Conservation (phyloP, 2,113 vertebrate genomes). For the Epinephelus lanceolatus region DNA sequence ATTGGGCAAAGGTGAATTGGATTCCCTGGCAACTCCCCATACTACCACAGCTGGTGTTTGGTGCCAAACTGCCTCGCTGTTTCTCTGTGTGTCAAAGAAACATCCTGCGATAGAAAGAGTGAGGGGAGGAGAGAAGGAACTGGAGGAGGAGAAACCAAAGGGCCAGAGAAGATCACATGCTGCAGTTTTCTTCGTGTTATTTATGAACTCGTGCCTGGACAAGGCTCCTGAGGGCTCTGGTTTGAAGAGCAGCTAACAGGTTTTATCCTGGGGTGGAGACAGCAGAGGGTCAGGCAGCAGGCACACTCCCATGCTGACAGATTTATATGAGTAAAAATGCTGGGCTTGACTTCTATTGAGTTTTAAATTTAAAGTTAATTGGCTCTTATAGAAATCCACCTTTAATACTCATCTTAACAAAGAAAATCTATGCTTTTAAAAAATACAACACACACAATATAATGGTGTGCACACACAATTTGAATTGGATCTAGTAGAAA, state of each 20-base stretch:
- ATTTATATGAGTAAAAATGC: slow-evolving; percentile 5
- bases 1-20: slow-evolving; percentile 13
- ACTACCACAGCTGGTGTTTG: slow-evolving; percentile 32
- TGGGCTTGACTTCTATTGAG: neutral
- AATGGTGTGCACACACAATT: neutral
- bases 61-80: slow-evolving; percentile 21
- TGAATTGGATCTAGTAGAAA: slow-evolving; percentile 17
- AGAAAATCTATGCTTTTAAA: neutral
- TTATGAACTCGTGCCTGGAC: slow-evolving; percentile 32
- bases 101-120: slow-evolving; percentile 50
- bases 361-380: neutral
- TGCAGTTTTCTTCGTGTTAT: slow-evolving; percentile 37
- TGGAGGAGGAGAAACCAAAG: slow-evolving; percentile 28
- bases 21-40: slow-evolving; percentile 55
- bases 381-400: neutral
- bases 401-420: neutral
- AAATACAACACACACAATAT: slow-evolving; percentile 14
- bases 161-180: slow-evolving; percentile 28
- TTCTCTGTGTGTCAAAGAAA: slow-evolving; percentile 32
- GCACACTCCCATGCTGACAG: neutral
- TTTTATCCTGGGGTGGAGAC: slow-evolving; percentile 38
- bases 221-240: slow-evolving; percentile 23
- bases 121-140: slow-evolving; percentile 14
- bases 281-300: slow-evolving; percentile 9
- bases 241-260: slow-evolving; percentile 42